Percentiles rank a stretch among this genome's conserved stretches.
These are phyloP conservation scores for Gnathonemus longibarbis DNA, from an alignment of 2,113 vertebrate species.

Conservation along the genomic window DNA sequence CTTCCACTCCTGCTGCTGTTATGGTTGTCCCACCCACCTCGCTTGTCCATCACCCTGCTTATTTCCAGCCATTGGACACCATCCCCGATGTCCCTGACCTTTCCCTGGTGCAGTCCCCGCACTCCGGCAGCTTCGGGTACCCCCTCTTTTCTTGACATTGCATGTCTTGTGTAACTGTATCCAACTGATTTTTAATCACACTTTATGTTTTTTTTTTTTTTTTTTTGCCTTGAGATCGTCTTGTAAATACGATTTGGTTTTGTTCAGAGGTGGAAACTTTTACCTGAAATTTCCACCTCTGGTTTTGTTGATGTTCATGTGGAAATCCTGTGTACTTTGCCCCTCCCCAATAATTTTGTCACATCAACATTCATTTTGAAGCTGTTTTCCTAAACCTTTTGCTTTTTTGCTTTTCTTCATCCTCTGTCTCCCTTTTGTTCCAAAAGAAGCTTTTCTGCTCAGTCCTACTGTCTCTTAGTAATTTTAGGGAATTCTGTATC, in stretches of 20 bases:
- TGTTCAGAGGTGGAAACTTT: not conserved
- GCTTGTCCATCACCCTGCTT: slow-evolving; percentile 73
- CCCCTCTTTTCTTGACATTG: slow-evolving; percentile 37
- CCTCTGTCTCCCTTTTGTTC: not conserved
- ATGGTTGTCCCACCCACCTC: slow-evolving; percentile 57
- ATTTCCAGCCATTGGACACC: slow-evolving; percentile 88
- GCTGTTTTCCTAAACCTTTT: not conserved
- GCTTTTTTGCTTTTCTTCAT: not conserved
- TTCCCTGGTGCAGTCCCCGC: slow-evolving; percentile 61
- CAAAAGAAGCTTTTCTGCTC: not conserved
- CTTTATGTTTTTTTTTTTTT: not conserved
- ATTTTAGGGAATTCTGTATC: not conserved
- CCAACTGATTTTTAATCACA: not conserved
- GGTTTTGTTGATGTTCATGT: not conserved
- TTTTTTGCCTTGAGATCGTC: not conserved
- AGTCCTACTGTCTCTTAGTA: slow-evolving; percentile 8
- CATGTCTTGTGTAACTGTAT: slow-evolving; percentile 42
- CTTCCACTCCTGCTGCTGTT: slow-evolving; percentile 49
- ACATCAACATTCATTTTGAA: not conserved
- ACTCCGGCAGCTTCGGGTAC: slow-evolving; percentile 80
- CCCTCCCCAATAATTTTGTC: not conserved
- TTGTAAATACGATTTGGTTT: not conserved
- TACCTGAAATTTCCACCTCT: not conserved
- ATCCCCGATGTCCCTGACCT: slow-evolving; percentile 75
- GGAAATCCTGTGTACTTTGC: not conserved